These are phyloP conservation scores for Arenaria interpres DNA, from an alignment of 2,113 vertebrate genomes.

Conservation along the genomic window DNA sequence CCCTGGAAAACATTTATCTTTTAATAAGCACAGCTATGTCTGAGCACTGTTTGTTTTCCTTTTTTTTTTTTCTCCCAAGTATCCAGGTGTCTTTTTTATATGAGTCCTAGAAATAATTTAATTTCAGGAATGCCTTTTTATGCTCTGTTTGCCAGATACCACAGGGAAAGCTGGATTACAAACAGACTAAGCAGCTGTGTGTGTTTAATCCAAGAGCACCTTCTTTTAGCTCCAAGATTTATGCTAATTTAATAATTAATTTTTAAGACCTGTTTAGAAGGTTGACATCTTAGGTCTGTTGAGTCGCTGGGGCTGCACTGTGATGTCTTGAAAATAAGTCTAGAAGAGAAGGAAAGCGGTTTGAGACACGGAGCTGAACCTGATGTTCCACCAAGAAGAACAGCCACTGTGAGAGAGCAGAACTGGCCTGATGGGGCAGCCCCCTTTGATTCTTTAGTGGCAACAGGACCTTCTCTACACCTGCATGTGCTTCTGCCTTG, in stretches of 20 bases:
- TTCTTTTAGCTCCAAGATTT: not conserved
- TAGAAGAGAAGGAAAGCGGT: not conserved
- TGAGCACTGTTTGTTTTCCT: not conserved
- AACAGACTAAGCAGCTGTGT: conserved; percentile 11
- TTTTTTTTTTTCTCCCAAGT: not conserved
- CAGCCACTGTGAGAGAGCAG: accelerated
- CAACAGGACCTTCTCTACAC: not conserved
- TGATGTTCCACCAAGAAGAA: not conserved
- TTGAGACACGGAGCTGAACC: not conserved
- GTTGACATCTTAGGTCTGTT: not conserved
- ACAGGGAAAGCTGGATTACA: not conserved
- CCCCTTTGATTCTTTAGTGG: not conserved
- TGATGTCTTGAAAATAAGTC: not conserved
- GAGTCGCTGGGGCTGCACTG: not conserved
- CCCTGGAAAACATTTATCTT: not conserved
- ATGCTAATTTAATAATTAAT: not conserved
- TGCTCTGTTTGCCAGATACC: conserved; percentile 1
- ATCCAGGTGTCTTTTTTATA: not conserved
- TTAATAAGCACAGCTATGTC: not conserved
- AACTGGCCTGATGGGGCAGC: not conserved
- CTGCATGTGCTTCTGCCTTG: not conserved
- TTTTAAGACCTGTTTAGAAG: not conserved
- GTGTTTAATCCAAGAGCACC: not conserved
- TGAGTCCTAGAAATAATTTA: not conserved
- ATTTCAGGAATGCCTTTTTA: not conserved